Evolutionary conservation across 2,797 vertebrate genomes (phyloP).

Genomic region (Acropternis orthonyx): DNA sequence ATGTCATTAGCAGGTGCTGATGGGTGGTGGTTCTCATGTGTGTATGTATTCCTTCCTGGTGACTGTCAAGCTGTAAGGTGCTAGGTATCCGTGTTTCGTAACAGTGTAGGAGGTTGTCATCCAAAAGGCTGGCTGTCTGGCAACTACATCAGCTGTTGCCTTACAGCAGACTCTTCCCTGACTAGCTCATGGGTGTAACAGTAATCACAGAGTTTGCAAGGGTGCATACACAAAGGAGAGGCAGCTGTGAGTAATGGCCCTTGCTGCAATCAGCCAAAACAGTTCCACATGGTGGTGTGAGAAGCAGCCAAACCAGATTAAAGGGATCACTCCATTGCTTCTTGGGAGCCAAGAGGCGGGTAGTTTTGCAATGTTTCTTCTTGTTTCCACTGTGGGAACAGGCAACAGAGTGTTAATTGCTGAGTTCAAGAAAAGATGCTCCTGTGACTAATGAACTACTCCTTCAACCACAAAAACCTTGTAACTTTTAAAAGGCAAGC

Average conservation of each 20-base stretch:
- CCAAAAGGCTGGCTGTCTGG: neutral
- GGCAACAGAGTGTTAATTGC: conserved; percentile 3
- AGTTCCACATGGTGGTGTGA: neutral
- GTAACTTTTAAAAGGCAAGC: neutral
- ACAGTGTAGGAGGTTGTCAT: neutral
- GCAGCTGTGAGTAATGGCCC: conserved; percentile 49
- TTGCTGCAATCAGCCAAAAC: conserved; percentile 46
- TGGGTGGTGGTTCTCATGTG: neutral
- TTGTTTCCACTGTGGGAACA: conserved; percentile 65
- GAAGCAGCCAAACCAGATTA: conserved; percentile 53
- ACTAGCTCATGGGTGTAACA: conserved; percentile 38
- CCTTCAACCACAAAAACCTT: conserved; percentile 17
- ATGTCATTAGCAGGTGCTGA: neutral
- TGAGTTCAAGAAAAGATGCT: conserved; percentile 19
- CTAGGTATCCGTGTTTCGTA: neutral
- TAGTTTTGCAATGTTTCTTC: conserved; percentile 44
- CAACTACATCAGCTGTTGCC: neutral
- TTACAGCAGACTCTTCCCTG: neutral
- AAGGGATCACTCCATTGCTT: conserved; percentile 52
- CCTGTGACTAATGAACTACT: conserved; percentile 40
- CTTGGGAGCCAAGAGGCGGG: neutral
- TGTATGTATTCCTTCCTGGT: neutral
- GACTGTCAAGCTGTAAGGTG: neutral
- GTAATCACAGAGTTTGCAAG: neutral
- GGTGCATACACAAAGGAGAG: conserved; percentile 6